Conservation (phyloP, 2,888 invertebrate genomes). For the Ectropis crepuscularia region DNA sequence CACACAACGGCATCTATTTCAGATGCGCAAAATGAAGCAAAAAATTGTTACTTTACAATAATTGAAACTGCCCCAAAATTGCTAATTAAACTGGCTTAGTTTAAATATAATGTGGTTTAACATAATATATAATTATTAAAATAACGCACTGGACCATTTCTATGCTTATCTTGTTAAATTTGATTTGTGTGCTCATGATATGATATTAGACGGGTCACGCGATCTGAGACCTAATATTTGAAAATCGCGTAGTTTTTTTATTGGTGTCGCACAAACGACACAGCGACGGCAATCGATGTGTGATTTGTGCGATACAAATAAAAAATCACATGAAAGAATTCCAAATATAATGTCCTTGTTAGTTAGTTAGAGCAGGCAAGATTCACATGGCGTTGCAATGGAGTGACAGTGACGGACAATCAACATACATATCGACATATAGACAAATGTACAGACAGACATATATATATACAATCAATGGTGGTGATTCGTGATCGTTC, state of each 20-base stretch:
- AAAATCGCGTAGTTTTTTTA: background rate
- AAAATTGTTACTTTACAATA: no score
- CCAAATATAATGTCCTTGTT: background rate
- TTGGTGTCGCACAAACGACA: no score
- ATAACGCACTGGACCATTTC: slow-evolving; percentile 6
- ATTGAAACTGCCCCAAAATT: no score
- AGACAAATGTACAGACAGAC: slow-evolving; percentile 40
- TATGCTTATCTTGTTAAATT: background rate
- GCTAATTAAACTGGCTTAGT: no score
- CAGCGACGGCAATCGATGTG: no score
- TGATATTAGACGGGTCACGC: background rate
- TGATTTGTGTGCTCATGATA: background rate
- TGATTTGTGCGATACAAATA: no score
- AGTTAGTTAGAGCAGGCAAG: slow-evolving; percentile 48
- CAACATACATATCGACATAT: slow-evolving; percentile 33
- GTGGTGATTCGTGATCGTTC: background rate
- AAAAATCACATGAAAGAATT: no score
- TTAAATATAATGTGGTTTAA: no score
- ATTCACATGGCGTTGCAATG: slow-evolving; percentile 56
- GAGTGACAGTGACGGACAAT: slow-evolving; percentile 38
- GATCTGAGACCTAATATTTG: background rate
- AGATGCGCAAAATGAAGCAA: no score
- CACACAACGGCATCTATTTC: no score
- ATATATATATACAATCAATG: slow-evolving; percentile 15
- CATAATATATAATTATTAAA: no score